Percentiles rank a stretch among this genome's conserved stretches.
phyloP scores from a whole-genome alignment of 1,140 invertebrate genomes.

The Listronotus bonariensis region DNA sequence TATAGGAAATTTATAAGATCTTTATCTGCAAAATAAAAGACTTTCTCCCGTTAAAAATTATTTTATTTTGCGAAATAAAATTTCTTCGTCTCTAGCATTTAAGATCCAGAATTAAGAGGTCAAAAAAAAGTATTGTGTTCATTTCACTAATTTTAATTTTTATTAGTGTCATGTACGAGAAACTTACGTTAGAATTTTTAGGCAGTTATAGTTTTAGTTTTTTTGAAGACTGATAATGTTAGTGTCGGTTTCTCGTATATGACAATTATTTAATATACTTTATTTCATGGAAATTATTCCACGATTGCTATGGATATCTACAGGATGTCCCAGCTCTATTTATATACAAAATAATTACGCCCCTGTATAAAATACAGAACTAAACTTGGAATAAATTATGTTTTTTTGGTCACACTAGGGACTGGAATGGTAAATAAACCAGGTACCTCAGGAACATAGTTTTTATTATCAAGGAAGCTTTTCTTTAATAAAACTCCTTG shows the following conservation, averaged over 20 bases:
- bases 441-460: too few relatives aligned
- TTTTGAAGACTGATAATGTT: slow-evolving; percentile 23
- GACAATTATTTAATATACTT: slow-evolving; percentile 4
- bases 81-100: background rate
- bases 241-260: slow-evolving; percentile 8
- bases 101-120: background rate
- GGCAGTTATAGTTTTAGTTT: slow-evolving; percentile 14
- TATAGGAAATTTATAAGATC: slow-evolving; percentile 6
- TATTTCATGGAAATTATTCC: too few relatives aligned
- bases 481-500: too few relatives aligned
- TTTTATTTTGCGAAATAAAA: slow-evolving; percentile 21
- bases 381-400: too few relatives aligned
- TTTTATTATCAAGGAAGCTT: too few relatives aligned
- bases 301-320: too few relatives aligned
- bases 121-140: slow-evolving; percentile 4
- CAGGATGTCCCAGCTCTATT: too few relatives aligned
- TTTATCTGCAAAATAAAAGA: slow-evolving; percentile 14
- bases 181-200: slow-evolving; percentile 13
- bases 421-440: too few relatives aligned
- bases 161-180: slow-evolving; percentile 16
- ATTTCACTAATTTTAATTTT: background rate
- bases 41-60: background rate
- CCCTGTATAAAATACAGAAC: too few relatives aligned
- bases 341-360: too few relatives aligned
- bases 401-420: too few relatives aligned